phyloP scores from a whole-genome alignment of 2,888 invertebrate species.

The Spisula subtruncata region DNA sequence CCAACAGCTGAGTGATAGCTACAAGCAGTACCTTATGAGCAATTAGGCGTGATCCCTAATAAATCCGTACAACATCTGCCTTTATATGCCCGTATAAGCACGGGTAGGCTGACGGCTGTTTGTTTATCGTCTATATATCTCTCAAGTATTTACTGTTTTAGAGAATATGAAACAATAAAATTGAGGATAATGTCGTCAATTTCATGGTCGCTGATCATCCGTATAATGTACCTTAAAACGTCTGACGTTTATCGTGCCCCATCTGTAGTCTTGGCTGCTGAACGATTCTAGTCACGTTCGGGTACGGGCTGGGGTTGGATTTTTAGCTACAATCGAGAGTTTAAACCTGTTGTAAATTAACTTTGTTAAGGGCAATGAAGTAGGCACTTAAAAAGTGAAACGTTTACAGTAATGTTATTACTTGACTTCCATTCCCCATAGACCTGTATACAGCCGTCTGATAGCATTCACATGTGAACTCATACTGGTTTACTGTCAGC shows the following conservation, averaged over 20 bases:
- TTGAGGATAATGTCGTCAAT: conserved; percentile 28
- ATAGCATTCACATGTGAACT: conserved; percentile 16
- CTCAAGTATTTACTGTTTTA: conserved; percentile 26
- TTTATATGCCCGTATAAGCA: conserved; percentile 25
- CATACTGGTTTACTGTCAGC: neutral
- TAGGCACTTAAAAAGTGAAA: conserved; percentile 14
- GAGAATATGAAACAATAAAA: conserved; percentile 41
- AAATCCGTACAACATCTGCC: conserved; percentile 34
- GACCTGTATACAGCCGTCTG: neutral
- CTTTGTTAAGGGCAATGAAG: neutral
- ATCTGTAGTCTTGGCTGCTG: neutral
- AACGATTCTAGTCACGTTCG: conserved; percentile 1
- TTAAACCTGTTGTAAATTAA: conserved; percentile 20
- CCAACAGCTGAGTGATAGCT: neutral
- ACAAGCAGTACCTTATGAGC: neutral
- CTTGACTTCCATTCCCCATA: neutral
- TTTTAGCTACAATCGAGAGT: conserved; percentile 7
- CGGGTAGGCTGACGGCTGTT: conserved; percentile 30
- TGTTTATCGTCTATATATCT: conserved; percentile 11
- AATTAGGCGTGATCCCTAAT: conserved; percentile 22
- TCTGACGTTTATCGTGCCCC: conserved; percentile 9
- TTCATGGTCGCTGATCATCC: conserved; percentile 31
- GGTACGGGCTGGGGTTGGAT: neutral
- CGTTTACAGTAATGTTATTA: neutral
- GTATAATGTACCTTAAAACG: conserved; percentile 35